Evolutionary conservation across 2,888 invertebrate species (phyloP).

Genomic region (Myathropa florea): DNA sequence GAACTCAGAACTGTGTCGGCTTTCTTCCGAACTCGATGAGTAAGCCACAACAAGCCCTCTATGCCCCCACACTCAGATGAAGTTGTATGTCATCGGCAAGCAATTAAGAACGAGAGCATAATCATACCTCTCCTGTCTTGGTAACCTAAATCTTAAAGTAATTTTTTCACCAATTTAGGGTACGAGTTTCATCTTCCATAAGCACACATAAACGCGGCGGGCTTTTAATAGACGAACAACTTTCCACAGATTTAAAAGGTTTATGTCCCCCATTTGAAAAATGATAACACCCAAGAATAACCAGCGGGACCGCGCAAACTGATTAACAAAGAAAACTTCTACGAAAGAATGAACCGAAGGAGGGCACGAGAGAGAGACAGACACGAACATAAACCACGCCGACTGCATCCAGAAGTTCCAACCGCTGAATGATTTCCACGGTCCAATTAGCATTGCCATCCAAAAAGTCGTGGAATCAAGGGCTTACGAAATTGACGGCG

Average conservation of each 20-base stretch:
- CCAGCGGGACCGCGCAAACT: neutral
- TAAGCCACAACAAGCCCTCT: neutral
- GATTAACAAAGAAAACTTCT: slow-evolving; percentile 15
- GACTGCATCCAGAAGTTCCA: slow-evolving; percentile 46
- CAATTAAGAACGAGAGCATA: neutral
- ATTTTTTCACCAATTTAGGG: neutral
- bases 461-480: slow-evolving; percentile 5
- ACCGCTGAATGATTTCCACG: slow-evolving; percentile 49
- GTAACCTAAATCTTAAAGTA: neutral
- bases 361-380: neutral
- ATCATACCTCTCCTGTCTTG: neutral
- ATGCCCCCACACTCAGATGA: neutral
- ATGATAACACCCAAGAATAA: slow-evolving; percentile 3
- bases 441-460: slow-evolving; percentile 45
- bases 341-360: slow-evolving; percentile 14
- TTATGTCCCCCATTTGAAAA: neutral
- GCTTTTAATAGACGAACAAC: slow-evolving; percentile 2
- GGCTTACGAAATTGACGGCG: slow-evolving; percentile 1
- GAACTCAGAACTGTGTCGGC: neutral
- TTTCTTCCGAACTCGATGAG: neutral
- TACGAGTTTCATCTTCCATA: neutral
- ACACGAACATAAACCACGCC: slow-evolving; percentile 34
- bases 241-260: slow-evolving; percentile 1
- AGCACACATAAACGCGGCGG: neutral
- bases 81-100: neutral